Base-by-base conservation (phyloP, 1,140 invertebrate genomes). In the Papilio glaucus region DNA sequence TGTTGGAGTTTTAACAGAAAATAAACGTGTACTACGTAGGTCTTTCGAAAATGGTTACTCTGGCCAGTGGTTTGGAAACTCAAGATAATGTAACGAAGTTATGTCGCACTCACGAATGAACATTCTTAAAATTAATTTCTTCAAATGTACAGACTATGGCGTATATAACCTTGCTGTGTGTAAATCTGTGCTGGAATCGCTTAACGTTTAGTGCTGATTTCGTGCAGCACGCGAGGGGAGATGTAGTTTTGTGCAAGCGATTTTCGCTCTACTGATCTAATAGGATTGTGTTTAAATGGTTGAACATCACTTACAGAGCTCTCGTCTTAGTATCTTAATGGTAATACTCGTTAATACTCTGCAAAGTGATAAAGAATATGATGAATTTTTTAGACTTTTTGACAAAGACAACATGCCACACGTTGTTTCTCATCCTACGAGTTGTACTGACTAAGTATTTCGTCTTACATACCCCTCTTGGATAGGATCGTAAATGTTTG, bases 11-110 rank as follows among this genome's bases (percentile, higher is more conserved):
- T 49, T 5, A 24, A 57, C 49, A 57, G 10, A 24, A 24, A 57
- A 57, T 57, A 4, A 57, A 9, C 10, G 15, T 70, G 13, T 73
- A 38, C n/a, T 18, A 45, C 15, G 10, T 29, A 70, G 67, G 41
- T 74, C 72, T 8, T 5, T 62, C 0, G 37, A 76, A 74, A 77
- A 42, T 87, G 85, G 87, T 70, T 67, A 67, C 41, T 61, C 68
- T 77, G 78, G 26, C 70, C 83, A 87, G 73, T 83, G 86, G 77
- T 82, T 79, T 76, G 82, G 86, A 89, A 89, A 82, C 78, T 82
- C 75, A 69, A 75, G 86, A 88, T 89, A 89, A 85, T 81, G 80
- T 85, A 79, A 78, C 74, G 85, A 77, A 85, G 81, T 83, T 82
- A 83, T 82, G 81, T 71, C 80, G 74, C 72, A 73, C 61, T 77